phyloP scores from a whole-genome alignment of 2,797 vertebrate genomes.

The Coregonus suidteri region DNA sequence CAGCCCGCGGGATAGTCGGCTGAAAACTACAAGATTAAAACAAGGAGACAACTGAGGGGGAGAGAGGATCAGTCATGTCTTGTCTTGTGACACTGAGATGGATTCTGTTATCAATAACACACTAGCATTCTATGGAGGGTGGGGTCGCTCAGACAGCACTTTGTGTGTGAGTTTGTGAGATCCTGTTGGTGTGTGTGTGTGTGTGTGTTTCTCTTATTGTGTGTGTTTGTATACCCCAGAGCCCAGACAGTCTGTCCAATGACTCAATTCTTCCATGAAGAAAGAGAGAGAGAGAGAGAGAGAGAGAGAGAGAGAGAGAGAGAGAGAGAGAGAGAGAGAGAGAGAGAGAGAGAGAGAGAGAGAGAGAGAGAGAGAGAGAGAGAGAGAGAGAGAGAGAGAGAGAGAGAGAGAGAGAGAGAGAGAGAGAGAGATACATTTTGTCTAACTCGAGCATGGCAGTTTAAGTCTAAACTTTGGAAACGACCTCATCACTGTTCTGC shows the following conservation, averaged over 20 bases:
- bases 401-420: too few species aligned
- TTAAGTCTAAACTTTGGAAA: background rate
- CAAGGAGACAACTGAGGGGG: too few species aligned
- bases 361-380: too few species aligned
- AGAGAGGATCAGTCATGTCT: background rate
- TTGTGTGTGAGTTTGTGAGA: background rate
- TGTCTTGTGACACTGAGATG: too few species aligned
- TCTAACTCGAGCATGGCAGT: background rate
- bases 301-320: too few species aligned
- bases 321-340: too few species aligned
- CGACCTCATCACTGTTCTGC: background rate
- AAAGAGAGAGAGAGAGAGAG: background rate
- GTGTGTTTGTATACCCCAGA: background rate
- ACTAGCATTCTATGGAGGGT: background rate
- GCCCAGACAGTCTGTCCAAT: background rate
- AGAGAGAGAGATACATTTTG: too few species aligned
- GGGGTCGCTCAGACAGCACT: background rate
- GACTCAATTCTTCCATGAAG: background rate
- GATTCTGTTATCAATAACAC: background rate
- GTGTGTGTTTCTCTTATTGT: constrained; percentile 15
- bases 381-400: too few species aligned
- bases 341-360: too few species aligned
- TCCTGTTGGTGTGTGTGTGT: background rate
- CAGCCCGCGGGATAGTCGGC: background rate
- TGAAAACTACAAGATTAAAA: background rate